Conservation (phyloP, 2,888 invertebrate species). For the Pteria penguin region DNA sequence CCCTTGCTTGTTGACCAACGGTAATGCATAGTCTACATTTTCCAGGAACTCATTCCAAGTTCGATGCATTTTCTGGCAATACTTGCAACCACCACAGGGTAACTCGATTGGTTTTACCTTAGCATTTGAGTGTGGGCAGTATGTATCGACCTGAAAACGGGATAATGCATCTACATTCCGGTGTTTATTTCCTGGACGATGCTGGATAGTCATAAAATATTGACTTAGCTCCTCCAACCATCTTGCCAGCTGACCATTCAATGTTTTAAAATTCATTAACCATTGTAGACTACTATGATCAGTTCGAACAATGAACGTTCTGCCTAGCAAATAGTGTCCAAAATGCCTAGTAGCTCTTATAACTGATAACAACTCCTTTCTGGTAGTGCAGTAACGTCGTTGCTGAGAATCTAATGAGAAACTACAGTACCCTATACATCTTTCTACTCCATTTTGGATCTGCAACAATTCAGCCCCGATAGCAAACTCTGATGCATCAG, state of each 20-base stretch:
- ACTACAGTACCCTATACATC: conserved; percentile 32
- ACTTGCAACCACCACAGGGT: conserved; percentile 43
- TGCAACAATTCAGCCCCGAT: conserved; percentile 39
- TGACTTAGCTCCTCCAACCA: no score
- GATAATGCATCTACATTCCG: not conserved
- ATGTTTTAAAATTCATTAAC: no score
- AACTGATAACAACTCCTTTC: conserved; percentile 45
- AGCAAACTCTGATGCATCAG: conserved; percentile 35
- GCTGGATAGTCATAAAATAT: no score
- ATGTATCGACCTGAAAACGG: not conserved
- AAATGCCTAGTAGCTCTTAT: conserved; percentile 42
- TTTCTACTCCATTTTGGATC: conserved; percentile 33
- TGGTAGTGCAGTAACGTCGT: conserved; percentile 33
- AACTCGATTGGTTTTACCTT: no score
- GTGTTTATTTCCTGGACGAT: not conserved
- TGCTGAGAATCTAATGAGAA: conserved; percentile 21
- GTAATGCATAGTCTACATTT: conserved; percentile 29
- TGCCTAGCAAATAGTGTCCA: conserved; percentile 30
- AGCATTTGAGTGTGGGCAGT: no score
- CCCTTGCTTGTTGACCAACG: conserved; percentile 8
- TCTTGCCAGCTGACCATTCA: no score
- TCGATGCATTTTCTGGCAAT: conserved; percentile 21
- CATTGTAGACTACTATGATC: conserved; percentile 10
- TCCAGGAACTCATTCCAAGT: conserved; percentile 31
- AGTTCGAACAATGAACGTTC: not conserved